Evolutionary conservation across 2,888 invertebrate genomes (phyloP).

Genomic region (Cylloceria caligata): DNA sequence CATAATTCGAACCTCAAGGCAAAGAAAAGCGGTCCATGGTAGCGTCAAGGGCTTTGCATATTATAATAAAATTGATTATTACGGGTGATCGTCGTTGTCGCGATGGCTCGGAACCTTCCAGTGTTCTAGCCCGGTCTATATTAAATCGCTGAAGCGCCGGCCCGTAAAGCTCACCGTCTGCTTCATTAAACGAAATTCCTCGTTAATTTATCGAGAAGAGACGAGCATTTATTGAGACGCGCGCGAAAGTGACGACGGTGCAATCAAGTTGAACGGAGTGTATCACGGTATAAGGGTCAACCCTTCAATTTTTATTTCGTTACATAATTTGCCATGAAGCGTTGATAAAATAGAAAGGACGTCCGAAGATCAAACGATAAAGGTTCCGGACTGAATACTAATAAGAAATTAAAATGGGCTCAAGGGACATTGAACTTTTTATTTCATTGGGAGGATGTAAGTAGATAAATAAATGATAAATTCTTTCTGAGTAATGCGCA

Average conservation of each 20-base stretch:
- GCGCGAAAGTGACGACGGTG: background rate
- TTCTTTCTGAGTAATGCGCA: background rate
- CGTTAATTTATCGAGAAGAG: constrained; percentile 43
- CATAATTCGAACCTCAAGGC: constrained; percentile 1
- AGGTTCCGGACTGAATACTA: background rate
- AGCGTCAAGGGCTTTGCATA: constrained; percentile 1
- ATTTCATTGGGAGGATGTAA: background rate
- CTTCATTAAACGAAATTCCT: constrained; percentile 58
- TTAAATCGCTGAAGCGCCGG: constrained; percentile 40
- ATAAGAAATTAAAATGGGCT: background rate
- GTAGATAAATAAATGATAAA: background rate
- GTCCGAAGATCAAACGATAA: background rate
- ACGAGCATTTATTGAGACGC: constrained; percentile 29
- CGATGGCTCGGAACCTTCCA: constrained; percentile 2
- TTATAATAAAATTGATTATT: constrained; percentile 10
- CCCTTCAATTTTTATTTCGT: background rate
- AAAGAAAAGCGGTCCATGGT: too few species aligned
- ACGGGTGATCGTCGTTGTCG: background rate
- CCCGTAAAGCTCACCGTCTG: constrained; percentile 5
- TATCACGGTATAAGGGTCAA: background rate
- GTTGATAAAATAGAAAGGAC: background rate
- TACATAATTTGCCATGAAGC: constrained; percentile 2
- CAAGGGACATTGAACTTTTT: background rate
- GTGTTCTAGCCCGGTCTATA: background rate
- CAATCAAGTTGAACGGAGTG: background rate